Evolutionary conservation across 1,140 invertebrate species (phyloP), one percentile per base, ranked within the genome.

Genomic region (Ips typographus): DNA sequence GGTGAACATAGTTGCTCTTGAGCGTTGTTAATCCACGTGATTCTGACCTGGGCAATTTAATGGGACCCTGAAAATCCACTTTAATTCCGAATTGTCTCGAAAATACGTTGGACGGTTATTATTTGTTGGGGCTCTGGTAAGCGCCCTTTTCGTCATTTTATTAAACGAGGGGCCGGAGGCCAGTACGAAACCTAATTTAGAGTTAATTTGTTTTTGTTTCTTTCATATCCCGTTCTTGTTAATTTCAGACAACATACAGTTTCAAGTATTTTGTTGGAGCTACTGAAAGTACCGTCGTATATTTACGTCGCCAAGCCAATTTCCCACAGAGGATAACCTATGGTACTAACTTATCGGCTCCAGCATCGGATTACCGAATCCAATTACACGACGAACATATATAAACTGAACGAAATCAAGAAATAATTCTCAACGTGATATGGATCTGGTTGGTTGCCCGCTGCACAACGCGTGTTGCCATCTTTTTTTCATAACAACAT

Each of bases 361-460:
- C 66, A 62, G 64, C 72, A 76, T 76, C 73, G 75, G 72, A 72
- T 76, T 74, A 76, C 73, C 69, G 73, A 68, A 73, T 76, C 75
- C 73, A 76, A 76, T 76, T 76, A 76, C 57, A 58, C 57, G 47
- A 68, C 38, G 51, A 68, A 58, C 65, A 68, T 71, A 71, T 68
- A 70, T 76, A 77, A 76, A 75, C 74, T 68, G 72, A 75, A 77
- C 74, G 75, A 76, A 77, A 75, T 74, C 76, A 73, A 73, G 73
- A 74, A 74, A 77, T 71, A 70, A 72, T 71, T 66, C 59, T 64
- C 40, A 55, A 37, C 43, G 8, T 38, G 65, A 68, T 68, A 60
- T 7, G 6, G 43, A 63, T 67, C 67, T 66, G 49, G 55, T 44
- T 36, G 73, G 71, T 72, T 52, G 59, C 69, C 70, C 68, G 71